Evolutionary conservation across 2,888 invertebrate genomes (phyloP), one percentile per base, ranked within the genome.

Genomic region (Tetragonisca angustula): DNA sequence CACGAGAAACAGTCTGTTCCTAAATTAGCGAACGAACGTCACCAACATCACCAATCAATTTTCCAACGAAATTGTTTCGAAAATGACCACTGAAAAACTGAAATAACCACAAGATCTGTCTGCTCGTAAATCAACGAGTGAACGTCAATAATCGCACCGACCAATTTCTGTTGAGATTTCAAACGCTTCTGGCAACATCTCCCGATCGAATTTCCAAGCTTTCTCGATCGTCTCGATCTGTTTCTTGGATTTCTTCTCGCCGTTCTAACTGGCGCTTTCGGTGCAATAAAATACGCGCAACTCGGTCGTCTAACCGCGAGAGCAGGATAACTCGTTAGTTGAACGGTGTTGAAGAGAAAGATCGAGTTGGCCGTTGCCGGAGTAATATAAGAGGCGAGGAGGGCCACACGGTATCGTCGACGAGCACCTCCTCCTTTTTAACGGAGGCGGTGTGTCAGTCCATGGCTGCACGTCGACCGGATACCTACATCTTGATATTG

Each of bases 391-490:
- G 84, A 71, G 68, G 71, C 49, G 56, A 76, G 85, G 77, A 75
- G 80, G 77, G 81, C 43, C 69, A 72, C 69, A 72, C 67, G 59
- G 73, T 71, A 78, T 50, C 73, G 81, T 75, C 79, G 82, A 79
- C 84, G 79, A 64, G 79, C 80, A 90, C 79, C 87, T 88, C 86
- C 43, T 43, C 86, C 86, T 87, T 76, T 84, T 84, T 80, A 88
- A 88, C 81, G 79, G 83, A 88, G 84, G 72, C 84, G 73, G 81
- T 79, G 87, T 87, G 83, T 88, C 91, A 91, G 91, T 91, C 89
- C 86, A 90, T 90, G 91, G 87, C 86, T 84, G 89, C 73, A 83
- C 89, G 88, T 90, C 88, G 90, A 83, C 87, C 87, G 85, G 91
- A 87, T 86, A 86, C 83, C 87, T 84, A 81, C 83, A 90, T 84